phyloP scores from a whole-genome alignment of 2,113 vertebrate genomes.

The Oryzias melastigma region DNA sequence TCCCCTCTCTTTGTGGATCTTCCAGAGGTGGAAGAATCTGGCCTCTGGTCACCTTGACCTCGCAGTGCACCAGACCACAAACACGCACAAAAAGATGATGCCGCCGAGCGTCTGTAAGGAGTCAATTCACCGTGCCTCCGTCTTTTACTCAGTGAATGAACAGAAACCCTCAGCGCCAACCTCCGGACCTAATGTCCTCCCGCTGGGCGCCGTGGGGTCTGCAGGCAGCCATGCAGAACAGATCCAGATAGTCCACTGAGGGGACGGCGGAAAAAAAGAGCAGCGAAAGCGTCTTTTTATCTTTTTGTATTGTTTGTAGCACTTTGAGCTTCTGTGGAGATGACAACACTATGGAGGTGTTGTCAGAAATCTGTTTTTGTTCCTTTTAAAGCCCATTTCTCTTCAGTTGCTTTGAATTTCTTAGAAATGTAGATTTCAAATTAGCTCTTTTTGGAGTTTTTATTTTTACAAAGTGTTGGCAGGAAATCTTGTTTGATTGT shows the following conservation, averaged over 20 bases:
- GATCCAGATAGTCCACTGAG: not conserved
- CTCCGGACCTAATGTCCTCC: not conserved
- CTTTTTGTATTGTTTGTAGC: too few species aligned
- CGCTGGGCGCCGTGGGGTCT: not conserved
- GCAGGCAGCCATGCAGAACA: not conserved
- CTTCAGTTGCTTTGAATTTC: too few species aligned
- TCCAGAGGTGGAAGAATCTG: not conserved
- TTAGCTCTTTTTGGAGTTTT: not conserved
- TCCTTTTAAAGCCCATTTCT: too few species aligned
- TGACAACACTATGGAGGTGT: too few species aligned
- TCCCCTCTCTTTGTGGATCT: not conserved
- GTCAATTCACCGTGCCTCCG: too few species aligned
- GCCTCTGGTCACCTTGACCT: too few species aligned
- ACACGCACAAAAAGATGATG: too few species aligned
- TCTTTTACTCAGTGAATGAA: slow-evolving; percentile 22
- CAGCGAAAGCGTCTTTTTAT: too few species aligned
- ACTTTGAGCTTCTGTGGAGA: too few species aligned
- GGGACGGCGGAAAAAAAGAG: not conserved
- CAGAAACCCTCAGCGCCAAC: slow-evolving; percentile 1
- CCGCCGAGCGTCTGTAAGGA: too few species aligned
- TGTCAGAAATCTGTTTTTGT: too few species aligned
- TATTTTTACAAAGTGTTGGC: not conserved
- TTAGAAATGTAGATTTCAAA: not conserved
- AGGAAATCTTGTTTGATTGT: slow-evolving; percentile 7
- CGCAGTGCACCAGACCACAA: too few species aligned